These are phyloP conservation scores for Anguilla marmorata DNA, from an alignment of 2,797 vertebrate species.

Conservation along the genomic window DNA sequence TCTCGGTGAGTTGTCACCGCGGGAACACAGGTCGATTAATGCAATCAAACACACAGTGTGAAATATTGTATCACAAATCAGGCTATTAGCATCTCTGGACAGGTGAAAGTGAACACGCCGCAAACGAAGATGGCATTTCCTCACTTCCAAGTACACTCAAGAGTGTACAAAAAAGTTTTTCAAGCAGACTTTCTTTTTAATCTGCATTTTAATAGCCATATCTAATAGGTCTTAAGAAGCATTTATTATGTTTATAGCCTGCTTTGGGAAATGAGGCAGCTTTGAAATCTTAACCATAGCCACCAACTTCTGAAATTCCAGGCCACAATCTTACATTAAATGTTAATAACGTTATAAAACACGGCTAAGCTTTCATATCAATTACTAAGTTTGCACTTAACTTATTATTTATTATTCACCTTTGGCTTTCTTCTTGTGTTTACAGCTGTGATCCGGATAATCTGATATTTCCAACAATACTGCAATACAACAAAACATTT, in stretches of 20 bases:
- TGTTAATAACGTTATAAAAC: no score
- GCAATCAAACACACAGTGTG: constrained; percentile 19
- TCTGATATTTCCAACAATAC: no score
- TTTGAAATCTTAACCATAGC: no score
- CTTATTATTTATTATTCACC: no score
- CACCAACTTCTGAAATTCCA: no score
- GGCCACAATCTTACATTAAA: no score
- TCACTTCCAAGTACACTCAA: not conserved
- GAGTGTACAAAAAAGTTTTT: not conserved
- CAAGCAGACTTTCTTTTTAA: not conserved
- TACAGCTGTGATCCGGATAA: no score
- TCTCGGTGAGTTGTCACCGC: constrained; percentile 1
- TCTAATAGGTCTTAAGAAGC: not conserved
- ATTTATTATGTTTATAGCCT: not conserved
- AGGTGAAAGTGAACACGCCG: not conserved
- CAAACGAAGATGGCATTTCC: not conserved
- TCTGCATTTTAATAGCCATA: not conserved
- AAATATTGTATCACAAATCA: not conserved
- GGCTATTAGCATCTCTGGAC: not conserved
- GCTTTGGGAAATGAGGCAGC: no score
- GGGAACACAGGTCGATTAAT: constrained; percentile 27
- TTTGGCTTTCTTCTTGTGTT: no score
- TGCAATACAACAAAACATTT: no score
- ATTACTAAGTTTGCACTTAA: no score
- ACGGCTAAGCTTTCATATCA: no score